These are phyloP conservation scores for Myodes glareolus DNA, from an alignment of 2,113 vertebrate genomes.

Conservation along the genomic window DNA sequence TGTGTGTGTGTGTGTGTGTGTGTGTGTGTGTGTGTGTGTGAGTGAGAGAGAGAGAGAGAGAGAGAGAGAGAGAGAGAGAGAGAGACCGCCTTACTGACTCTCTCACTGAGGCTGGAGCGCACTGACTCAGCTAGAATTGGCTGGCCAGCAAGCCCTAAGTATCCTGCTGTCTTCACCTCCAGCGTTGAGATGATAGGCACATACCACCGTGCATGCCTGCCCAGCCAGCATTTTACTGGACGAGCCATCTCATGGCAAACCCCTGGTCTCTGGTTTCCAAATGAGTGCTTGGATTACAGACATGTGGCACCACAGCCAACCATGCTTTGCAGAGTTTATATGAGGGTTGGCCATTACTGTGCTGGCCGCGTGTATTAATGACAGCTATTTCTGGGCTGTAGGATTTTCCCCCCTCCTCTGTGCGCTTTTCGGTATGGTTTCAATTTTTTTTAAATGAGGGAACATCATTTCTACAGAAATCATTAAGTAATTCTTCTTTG, in stretches of 20 bases:
- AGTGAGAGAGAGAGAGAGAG: not conserved
- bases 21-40: not conserved
- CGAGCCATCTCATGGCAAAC: not conserved
- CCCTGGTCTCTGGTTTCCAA: not conserved
- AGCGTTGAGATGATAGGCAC: not conserved
- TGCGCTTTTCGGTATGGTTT: slow-evolving; percentile 8
- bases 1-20: no score
- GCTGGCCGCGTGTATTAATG: not conserved
- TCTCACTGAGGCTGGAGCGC: not conserved
- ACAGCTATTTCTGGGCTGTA: not conserved
- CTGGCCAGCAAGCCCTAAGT: not conserved
- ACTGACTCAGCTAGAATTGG: not conserved
- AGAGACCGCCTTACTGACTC: no score
- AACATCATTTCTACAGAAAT: not conserved
- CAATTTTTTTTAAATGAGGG: not conserved
- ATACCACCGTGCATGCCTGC: not conserved
- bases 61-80: no score
- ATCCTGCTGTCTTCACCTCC: not conserved
- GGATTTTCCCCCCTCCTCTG: not conserved
- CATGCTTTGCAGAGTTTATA: not conserved
- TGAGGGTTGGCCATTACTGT: not conserved
- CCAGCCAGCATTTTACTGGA: not conserved
- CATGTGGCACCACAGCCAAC: not conserved
- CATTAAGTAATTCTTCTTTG: slow-evolving; percentile 23
- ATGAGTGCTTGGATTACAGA: not conserved